Evolutionary conservation across 2,797 vertebrate genomes (phyloP).

Genomic region (Acanthornis magna): DNA sequence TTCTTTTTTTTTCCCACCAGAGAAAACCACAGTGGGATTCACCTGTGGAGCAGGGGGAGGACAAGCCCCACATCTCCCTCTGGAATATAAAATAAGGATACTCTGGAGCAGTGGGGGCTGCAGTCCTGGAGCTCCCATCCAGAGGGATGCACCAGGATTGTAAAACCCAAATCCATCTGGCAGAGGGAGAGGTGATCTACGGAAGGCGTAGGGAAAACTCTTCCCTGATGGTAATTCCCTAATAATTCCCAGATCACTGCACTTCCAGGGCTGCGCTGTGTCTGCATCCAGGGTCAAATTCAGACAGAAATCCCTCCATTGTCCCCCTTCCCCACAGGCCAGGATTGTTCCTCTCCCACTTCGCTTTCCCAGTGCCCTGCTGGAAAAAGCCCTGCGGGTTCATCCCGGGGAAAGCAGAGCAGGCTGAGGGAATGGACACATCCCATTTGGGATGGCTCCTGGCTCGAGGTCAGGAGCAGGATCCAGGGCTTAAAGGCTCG

Average conservation of each 20-base stretch:
- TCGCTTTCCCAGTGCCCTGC: background rate
- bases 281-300: background rate
- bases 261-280: background rate
- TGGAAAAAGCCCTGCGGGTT: background rate
- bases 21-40: background rate
- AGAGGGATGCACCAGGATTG: background rate
- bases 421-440: background rate
- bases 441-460: background rate
- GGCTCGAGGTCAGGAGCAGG: background rate
- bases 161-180: background rate
- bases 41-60: background rate
- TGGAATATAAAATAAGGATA: background rate
- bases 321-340: background rate
- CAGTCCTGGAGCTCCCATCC: background rate
- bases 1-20: too few relatives aligned
- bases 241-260: background rate
- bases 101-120: background rate
- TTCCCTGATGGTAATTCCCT: background rate
- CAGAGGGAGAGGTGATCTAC: background rate
- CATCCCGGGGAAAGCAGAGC: background rate
- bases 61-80: background rate
- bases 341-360: background rate
- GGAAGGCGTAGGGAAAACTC: background rate
- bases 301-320: fast-evolving
- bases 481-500: background rate